Percentiles rank a stretch among this genome's conserved stretches.
These are phyloP conservation scores for Morpho helenor DNA, from an alignment of 2,888 invertebrate species.

Conservation along the genomic window DNA sequence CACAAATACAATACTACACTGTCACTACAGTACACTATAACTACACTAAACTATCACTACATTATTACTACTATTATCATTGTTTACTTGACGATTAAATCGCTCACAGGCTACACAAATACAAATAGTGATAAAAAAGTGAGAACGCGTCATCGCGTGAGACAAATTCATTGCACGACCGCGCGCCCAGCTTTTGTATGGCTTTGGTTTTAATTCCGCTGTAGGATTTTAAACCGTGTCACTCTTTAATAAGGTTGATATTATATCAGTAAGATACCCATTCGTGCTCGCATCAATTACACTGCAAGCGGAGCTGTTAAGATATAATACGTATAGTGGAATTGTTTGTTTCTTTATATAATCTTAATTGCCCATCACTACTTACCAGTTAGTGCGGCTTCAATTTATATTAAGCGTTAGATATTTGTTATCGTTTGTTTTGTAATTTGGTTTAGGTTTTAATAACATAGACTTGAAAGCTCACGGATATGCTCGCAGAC, in stretches of 20 bases:
- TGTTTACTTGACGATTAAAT: not conserved
- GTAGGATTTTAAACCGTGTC: constrained; percentile 12
- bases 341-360: constrained; percentile 19
- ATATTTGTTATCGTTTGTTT: not conserved
- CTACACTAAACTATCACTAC: no score
- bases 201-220: not conserved
- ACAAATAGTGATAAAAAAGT: constrained; percentile 10
- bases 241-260: not conserved
- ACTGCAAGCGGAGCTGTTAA: constrained; percentile 19
- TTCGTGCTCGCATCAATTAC: constrained; percentile 22
- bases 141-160: constrained; percentile 18
- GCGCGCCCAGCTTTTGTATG: constrained; percentile 2
- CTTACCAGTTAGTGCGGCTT: not conserved
- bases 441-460: no score
- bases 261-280: not conserved
- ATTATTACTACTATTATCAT: no score
- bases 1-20: no score
- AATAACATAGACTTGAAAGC: no score
- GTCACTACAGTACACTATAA: no score
- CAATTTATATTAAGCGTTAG: not conserved
- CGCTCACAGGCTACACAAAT: not conserved
- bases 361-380: constrained; percentile 11
- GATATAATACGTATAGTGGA: constrained; percentile 8
- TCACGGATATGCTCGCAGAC: no score
- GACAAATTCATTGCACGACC: constrained; percentile 12